phyloP scores from a whole-genome alignment of 2,113 vertebrate species.

The Sardina pilchardus region DNA sequence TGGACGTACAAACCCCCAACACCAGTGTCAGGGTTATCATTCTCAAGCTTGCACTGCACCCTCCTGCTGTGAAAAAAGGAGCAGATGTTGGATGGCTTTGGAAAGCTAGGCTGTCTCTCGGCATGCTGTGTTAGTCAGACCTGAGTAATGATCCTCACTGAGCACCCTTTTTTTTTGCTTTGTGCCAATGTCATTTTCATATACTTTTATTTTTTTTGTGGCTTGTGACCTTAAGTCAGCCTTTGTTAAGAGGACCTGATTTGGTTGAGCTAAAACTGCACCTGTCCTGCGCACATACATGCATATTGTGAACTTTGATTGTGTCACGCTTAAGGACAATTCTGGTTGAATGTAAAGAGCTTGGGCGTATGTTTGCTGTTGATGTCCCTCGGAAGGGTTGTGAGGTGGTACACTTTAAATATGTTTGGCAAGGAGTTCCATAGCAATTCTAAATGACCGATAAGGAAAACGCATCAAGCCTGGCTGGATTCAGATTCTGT shows the following conservation, averaged over 20 bases:
- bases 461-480: background rate
- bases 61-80: background rate
- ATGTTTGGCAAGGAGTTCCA: background rate
- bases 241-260: background rate
- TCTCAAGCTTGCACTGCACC: background rate
- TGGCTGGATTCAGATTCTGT: background rate
- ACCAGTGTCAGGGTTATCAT: background rate
- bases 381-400: background rate
- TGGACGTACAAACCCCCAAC: background rate
- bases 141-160: background rate
- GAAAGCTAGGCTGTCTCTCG: background rate
- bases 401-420: background rate
- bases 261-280: background rate
- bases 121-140: background rate
- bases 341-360: background rate
- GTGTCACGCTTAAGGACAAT: background rate
- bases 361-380: background rate
- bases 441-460: background rate
- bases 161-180: background rate
- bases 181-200: conserved; percentile 1
- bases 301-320: conserved; percentile 13
- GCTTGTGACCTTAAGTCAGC: background rate
- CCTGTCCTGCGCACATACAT: background rate
- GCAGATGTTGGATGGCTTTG: background rate
- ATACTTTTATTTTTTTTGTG: background rate